Evolutionary conservation across 1,140 invertebrate species (phyloP), one percentile per base, ranked within the genome.

Genomic region (Aphelenchoides avenae): DNA sequence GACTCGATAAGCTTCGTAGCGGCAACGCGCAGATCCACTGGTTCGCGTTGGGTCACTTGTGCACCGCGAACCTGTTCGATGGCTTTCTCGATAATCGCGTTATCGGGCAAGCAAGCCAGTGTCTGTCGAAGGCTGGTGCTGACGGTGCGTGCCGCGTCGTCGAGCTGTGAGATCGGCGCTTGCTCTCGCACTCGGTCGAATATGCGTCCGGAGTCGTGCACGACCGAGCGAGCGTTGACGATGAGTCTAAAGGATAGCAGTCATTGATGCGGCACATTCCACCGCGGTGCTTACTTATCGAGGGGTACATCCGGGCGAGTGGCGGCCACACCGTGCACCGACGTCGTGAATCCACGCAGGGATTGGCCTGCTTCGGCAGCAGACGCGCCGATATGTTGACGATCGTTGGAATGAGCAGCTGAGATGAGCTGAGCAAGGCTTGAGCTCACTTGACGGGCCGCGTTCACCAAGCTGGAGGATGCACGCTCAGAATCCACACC

Each of bases 1-100:
- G 89, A 85, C 52, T 85, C 85, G 80, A 87, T 91, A 40, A 95
- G 79, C 50, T 85, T 84, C 42, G 85, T 85, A 0, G 91, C 89
- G 20, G 88, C 86, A 41, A 84, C 82, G 69, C 86, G 87, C 26
- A 96, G 79, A 66, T 92, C 88, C 13, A 83, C 82, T 78, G 94
- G 90, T 0, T 91, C 81, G 76, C 91, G 37, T 52, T 34, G n/a
- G n/a, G n/a, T n/a, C n/a, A n/a, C n/a, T n/a, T n/a, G n/a, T n/a
- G n/a, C n/a, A n/a, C n/a, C 15, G 15, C 39, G 50, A 6, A 20
- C 13, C 1, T 52, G 1, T 20, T 52, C 47, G n/a, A 74, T 68
- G 4, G 71, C 71, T 13, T 56, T 33, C 29, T 74, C 75, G 30
- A 74, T 50, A 29, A 61, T 50, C 5, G 51, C 57, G 40, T 71